These are phyloP conservation scores for Rhinoraja longicauda DNA, from an alignment of 2,797 vertebrate species.

Conservation along the genomic window DNA sequence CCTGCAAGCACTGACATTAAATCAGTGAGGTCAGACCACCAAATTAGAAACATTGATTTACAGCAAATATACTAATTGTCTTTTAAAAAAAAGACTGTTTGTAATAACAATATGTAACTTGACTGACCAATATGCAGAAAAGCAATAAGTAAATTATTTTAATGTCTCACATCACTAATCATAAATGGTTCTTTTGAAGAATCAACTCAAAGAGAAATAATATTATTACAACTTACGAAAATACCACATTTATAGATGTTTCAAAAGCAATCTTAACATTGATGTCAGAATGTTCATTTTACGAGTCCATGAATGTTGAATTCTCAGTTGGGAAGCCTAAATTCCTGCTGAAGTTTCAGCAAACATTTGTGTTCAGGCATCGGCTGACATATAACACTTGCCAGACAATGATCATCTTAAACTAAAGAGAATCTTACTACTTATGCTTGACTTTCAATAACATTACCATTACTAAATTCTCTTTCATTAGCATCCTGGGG, in stretches of 20 bases:
- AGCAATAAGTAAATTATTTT: background rate
- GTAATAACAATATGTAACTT: background rate
- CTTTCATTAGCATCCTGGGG: too few relatives aligned
- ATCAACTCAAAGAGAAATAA: background rate
- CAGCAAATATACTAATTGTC: background rate
- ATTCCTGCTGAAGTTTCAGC: slow-evolving; percentile 18
- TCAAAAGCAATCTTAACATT: background rate
- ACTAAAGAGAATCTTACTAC: too few relatives aligned
- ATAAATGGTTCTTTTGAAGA: background rate
- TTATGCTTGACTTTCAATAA: too few relatives aligned
- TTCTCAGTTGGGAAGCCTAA: background rate
- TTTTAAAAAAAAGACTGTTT: background rate
- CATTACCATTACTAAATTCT: too few relatives aligned
- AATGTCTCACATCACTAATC: background rate
- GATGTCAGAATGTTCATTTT: background rate
- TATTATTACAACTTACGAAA: background rate
- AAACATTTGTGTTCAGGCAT: background rate
- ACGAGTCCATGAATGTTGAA: background rate
- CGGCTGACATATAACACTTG: too few relatives aligned
- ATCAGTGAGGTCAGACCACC: background rate
- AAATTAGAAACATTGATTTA: background rate
- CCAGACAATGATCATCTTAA: too few relatives aligned
- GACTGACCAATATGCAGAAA: background rate
- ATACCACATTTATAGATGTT: background rate
- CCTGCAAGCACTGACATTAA: background rate